These are phyloP conservation scores for Thaumatotibia leucotreta DNA, from an alignment of 1,140 invertebrate genomes.

Conservation along the genomic window DNA sequence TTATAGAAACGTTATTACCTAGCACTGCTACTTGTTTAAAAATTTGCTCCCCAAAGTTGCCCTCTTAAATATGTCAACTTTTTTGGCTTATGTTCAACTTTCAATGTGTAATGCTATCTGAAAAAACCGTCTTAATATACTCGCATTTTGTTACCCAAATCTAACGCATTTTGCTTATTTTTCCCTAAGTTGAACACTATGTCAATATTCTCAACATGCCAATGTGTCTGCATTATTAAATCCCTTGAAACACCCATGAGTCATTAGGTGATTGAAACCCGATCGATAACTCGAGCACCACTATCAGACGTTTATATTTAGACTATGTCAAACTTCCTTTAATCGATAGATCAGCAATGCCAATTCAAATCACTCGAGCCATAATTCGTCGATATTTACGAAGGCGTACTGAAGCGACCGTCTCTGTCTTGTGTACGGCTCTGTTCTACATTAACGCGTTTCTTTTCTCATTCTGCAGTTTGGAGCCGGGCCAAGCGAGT, in stretches of 20 bases:
- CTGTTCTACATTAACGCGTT: constrained; percentile 64
- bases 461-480: constrained; percentile 76
- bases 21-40: neutral
- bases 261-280: constrained; percentile 5
- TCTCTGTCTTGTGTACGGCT: constrained; percentile 63
- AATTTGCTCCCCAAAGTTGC: neutral
- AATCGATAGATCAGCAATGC: constrained; percentile 58
- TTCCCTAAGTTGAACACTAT: too few species aligned
- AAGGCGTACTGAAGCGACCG: constrained; percentile 55
- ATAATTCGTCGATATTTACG: constrained; percentile 67
- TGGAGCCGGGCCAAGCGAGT: constrained; percentile 75
- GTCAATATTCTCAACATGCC: too few species aligned
- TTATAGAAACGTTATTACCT: neutral
- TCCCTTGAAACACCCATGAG: neutral
- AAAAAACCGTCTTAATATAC: neutral
- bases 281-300: constrained; percentile 26
- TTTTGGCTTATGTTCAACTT: neutral
- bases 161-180: too few species aligned
- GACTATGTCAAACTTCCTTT: constrained; percentile 59
- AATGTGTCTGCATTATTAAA: neutral
- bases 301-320: constrained; percentile 52
- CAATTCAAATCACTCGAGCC: constrained; percentile 62
- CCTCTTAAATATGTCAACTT: neutral
- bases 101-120: neutral
- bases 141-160: neutral